Percentiles rank a stretch among this genome's conserved stretches.
Conservation (phyloP, 1,140 invertebrate species). For the Drosophila guanche region DNA sequence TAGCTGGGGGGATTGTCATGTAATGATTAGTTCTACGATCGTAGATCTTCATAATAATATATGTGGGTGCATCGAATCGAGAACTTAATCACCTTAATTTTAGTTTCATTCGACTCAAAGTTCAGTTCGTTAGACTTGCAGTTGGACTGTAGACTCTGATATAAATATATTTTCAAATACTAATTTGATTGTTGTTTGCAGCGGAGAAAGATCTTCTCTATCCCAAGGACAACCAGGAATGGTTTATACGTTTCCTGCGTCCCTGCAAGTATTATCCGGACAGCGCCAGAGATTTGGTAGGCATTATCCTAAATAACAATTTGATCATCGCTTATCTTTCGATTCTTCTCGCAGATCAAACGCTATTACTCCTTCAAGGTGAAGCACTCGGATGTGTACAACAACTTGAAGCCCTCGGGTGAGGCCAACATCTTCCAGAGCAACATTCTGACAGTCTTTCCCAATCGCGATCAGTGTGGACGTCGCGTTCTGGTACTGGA, state of each 20-base stretch:
- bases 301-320: conserved; percentile 19
- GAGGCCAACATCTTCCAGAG: conserved; percentile 91
- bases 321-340: not conserved
- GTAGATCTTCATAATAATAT: no score
- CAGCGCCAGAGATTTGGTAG: conserved; percentile 89
- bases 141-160: no score
- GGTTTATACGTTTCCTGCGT: conserved; percentile 89
- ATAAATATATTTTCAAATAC: no score
- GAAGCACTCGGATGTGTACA: conserved; percentile 89
- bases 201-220: conserved; percentile 88
- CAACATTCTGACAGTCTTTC: conserved; percentile 90
- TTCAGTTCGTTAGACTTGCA: no score
- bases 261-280: conserved; percentile 93
- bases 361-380: conserved; percentile 91
- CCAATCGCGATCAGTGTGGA: conserved; percentile 89
- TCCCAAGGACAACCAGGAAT: conserved; percentile 89
- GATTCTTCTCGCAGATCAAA: conserved; percentile 86
- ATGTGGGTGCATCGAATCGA: no score
- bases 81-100: no score
- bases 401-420: conserved; percentile 87
- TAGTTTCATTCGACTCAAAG: no score
- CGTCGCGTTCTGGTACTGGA: conserved; percentile 90
- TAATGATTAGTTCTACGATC: no score
- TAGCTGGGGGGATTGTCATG: no score
- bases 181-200: conserved; percentile 81